Conservation (phyloP, 2,113 vertebrate genomes). For the Lycaon pictus region DNA sequence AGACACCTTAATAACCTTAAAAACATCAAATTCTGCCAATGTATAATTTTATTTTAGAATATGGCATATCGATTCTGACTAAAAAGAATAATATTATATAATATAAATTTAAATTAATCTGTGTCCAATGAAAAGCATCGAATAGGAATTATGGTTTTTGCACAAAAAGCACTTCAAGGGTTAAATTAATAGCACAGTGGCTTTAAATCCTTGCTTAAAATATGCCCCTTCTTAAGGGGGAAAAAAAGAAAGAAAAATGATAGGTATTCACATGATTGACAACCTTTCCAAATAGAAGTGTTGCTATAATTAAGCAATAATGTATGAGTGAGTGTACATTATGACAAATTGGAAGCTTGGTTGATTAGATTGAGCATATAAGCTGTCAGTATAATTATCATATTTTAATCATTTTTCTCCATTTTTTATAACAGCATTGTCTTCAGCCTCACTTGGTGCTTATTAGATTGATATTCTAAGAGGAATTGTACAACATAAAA, state of each 20-base stretch:
- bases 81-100: neutral
- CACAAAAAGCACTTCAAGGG: slow-evolving; percentile 67
- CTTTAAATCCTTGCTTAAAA: slow-evolving; percentile 85
- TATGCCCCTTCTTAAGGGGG: slow-evolving; percentile 82
- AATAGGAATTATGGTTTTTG: neutral
- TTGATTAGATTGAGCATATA: slow-evolving; percentile 93
- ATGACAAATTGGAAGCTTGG: slow-evolving; percentile 91
- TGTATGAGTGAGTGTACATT: slow-evolving; percentile 91
- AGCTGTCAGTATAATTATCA: slow-evolving; percentile 92
- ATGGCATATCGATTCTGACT: neutral
- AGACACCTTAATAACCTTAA: neutral
- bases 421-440: slow-evolving; percentile 92
- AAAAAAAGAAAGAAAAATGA: slow-evolving; percentile 87
- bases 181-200: slow-evolving; percentile 82
- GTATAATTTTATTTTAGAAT: slow-evolving; percentile 26
- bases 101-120: neutral
- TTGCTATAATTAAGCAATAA: slow-evolving; percentile 92
- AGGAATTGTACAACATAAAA: slow-evolving; percentile 90
- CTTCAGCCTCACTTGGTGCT: slow-evolving; percentile 90
- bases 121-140: slow-evolving; percentile 22
- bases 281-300: slow-evolving; percentile 89
- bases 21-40: neutral
- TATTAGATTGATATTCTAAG: slow-evolving; percentile 92
- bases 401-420: slow-evolving; percentile 93
- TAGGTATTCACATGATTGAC: slow-evolving; percentile 89